Percentiles rank a stretch among this genome's conserved stretches.
These are phyloP conservation scores for Fratercula arctica DNA, from an alignment of 2,797 vertebrate species.

Conservation along the genomic window DNA sequence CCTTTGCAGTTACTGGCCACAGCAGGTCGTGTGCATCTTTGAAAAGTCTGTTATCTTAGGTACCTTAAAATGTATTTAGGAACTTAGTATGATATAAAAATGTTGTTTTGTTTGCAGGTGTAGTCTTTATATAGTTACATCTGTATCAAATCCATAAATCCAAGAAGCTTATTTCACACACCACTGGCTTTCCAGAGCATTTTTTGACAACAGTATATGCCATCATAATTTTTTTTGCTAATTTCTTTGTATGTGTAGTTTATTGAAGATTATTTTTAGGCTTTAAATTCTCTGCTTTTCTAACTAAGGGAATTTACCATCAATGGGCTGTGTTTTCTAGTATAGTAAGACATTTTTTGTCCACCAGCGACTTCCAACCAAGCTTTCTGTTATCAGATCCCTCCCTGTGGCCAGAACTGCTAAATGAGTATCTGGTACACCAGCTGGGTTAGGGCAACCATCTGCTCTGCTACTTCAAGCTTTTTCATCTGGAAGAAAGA, in stretches of 20 bases:
- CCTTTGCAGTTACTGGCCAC: neutral
- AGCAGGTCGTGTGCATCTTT: neutral
- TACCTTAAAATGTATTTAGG: neutral
- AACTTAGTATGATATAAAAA: neutral
- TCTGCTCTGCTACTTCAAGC: constrained; percentile 43
- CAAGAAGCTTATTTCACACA: constrained; percentile 24
- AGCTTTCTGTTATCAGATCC: constrained; percentile 5
- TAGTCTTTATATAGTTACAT: neutral
- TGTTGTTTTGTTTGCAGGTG: neutral
- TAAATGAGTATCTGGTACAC: constrained; percentile 36
- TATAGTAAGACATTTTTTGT: neutral
- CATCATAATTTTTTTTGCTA: neutral
- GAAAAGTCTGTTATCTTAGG: neutral
- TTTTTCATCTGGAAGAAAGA: constrained; percentile 38
- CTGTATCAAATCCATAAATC: neutral
- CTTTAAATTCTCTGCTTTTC: neutral
- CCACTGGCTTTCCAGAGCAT: neutral
- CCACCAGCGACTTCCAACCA: constrained; percentile 19
- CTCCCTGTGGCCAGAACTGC: constrained; percentile 48
- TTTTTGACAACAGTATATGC: neutral
- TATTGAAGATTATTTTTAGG: neutral
- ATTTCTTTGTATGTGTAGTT: neutral
- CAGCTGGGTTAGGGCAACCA: constrained; percentile 46
- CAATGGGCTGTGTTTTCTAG: neutral
- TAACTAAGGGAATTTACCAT: neutral